A percentile compares a stretch with the other conserved stretches of the same genome.
These are phyloP conservation scores for Helicoverpa assulta DNA, from an alignment of 2,888 invertebrate species.

Conservation along the genomic window DNA sequence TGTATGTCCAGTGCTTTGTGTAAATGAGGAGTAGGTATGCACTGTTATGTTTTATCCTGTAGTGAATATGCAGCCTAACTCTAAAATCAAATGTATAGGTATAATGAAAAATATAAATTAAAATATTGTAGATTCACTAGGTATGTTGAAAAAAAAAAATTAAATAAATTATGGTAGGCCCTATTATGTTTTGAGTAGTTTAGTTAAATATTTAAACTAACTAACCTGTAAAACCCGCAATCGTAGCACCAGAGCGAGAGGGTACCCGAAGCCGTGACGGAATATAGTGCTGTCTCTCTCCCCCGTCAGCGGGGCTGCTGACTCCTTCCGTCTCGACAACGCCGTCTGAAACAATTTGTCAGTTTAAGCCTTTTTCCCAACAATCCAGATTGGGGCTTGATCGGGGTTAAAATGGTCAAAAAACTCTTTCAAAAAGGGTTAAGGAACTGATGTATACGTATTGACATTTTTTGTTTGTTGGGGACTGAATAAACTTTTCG, in stretches of 20 bases:
- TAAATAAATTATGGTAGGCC: too few species aligned
- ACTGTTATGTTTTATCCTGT: too few species aligned
- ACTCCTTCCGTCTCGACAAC: conserved; percentile 89
- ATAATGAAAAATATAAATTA: too few species aligned
- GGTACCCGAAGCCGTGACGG: conserved; percentile 87
- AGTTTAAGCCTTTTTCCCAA: conserved; percentile 25
- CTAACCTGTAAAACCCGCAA: conserved; percentile 90
- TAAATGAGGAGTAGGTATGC: too few species aligned
- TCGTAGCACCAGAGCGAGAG: conserved; percentile 90
- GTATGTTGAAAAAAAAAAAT: too few species aligned
- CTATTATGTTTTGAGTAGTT: too few species aligned
- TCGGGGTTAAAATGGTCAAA: conserved; percentile 17
- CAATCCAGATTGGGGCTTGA: conserved; percentile 17
- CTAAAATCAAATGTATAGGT: too few species aligned
- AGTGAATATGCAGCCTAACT: too few species aligned
- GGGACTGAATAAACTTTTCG: not conserved
- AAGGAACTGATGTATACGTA: not conserved
- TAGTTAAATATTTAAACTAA: too few species aligned
- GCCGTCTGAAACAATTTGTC: conserved; percentile 84
- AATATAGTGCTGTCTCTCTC: conserved; percentile 81
- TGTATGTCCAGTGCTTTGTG: too few species aligned
- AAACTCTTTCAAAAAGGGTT: not conserved
- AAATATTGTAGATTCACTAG: too few species aligned
- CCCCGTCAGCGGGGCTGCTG: conserved; percentile 88
- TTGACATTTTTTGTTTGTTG: not conserved